Conservation (phyloP, 1,140 invertebrate species). For the Bursaphelenchus mucronatus region DNA sequence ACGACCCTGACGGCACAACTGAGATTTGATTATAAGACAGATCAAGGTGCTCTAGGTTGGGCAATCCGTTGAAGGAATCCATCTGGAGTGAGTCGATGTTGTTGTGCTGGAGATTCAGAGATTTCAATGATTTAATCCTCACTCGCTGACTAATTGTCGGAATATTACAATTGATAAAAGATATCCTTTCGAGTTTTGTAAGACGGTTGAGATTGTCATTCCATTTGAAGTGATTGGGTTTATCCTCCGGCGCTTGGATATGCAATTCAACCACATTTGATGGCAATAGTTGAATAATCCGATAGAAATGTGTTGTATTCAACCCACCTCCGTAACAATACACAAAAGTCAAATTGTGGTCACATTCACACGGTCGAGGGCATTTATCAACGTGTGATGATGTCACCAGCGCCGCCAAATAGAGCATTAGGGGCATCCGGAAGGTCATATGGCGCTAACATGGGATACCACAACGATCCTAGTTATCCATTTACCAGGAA, state of each 20-base stretch:
- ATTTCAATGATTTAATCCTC: slow-evolving; percentile 34
- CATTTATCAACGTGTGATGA: too few species aligned
- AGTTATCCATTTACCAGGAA: too few species aligned
- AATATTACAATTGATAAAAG: slow-evolving; percentile 47
- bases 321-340: slow-evolving; percentile 47
- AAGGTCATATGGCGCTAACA: too few species aligned
- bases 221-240: slow-evolving; percentile 49
- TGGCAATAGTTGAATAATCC: slow-evolving; percentile 46
- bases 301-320: slow-evolving; percentile 49
- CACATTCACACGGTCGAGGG: too few species aligned
- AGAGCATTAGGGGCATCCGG: too few species aligned
- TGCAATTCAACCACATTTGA: slow-evolving; percentile 35
- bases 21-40: slow-evolving; percentile 42
- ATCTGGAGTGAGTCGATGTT: slow-evolving; percentile 45
- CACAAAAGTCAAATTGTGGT: slow-evolving; percentile 10
- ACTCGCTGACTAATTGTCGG: slow-evolving; percentile 48
- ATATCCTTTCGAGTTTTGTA: slow-evolving; percentile 32
- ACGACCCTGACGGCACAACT: slow-evolving; percentile 52
- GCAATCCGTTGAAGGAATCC: slow-evolving; percentile 49
- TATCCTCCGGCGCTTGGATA: slow-evolving; percentile 38
- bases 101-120: slow-evolving; percentile 45
- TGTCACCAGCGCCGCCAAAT: too few species aligned
- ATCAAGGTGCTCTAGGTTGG: slow-evolving; percentile 41
- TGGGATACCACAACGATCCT: too few species aligned
- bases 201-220: slow-evolving; percentile 58